phyloP scores from a whole-genome alignment of 1,140 invertebrate species.

The Solenopsis fugax region DNA sequence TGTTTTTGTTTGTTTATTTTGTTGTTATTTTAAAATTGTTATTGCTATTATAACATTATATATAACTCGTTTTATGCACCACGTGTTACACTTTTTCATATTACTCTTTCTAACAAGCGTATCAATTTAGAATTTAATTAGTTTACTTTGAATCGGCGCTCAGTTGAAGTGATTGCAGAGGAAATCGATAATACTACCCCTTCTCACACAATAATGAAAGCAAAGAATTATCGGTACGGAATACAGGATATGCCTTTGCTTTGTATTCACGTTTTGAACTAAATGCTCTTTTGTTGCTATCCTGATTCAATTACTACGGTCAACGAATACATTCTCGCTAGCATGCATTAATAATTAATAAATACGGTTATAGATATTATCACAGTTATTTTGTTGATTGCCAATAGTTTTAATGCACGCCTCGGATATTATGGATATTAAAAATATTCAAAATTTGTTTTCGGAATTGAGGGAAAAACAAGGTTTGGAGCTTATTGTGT shows the following conservation, averaged over 20 bases:
- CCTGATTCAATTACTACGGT: slow-evolving; percentile 22
- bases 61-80: neutral
- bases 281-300: neutral
- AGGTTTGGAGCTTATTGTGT: neutral
- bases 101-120: neutral
- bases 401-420: slow-evolving; percentile 4
- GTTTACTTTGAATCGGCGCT: neutral
- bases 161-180: neutral
- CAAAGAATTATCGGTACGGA: slow-evolving; percentile 9
- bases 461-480: slow-evolving; percentile 24
- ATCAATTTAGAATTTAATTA: neutral
- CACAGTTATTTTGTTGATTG: neutral
- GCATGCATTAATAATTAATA: slow-evolving; percentile 31
- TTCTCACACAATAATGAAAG: neutral
- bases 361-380: slow-evolving; percentile 2
- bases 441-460: slow-evolving; percentile 6
- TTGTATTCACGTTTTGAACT: neutral
- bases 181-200: neutral
- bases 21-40: no score
- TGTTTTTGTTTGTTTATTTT: no score
- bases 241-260: neutral
- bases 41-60: neutral
- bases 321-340: slow-evolving; percentile 10
- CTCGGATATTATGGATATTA: neutral
- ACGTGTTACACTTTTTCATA: neutral